Base-by-base conservation (phyloP, 2,888 invertebrate genomes). In the Melolontha melolontha region DNA sequence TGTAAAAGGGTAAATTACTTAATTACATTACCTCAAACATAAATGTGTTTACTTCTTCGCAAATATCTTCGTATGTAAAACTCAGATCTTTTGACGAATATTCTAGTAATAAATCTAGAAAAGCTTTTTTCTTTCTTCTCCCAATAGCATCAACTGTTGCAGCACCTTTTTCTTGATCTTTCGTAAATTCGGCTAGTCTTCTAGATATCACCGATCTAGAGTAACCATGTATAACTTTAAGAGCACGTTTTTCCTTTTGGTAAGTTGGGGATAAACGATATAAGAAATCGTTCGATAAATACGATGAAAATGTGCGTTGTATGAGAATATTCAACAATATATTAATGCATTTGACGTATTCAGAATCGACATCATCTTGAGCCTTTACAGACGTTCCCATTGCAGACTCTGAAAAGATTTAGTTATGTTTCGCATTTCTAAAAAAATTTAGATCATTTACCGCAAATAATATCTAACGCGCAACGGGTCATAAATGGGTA, bases 351-450 rank as follows among this genome's bases (percentile, higher is more conserved):
- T 86, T 84, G 0, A 93, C 91, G 78, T 93, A 93, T 74, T 88
- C 87, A 0, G 91, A 91, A 72, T 91, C 86, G 10, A 84, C 84
- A 76, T 90, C 85, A 4, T 83, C 83, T 79, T 94, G 93, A 0
- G 93, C 92, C 77, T 91, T 85, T 0, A 92, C 84, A 17, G 87
- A 86, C 10, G 89, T 87, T 0, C 94, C 95, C 94, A 95, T 95
- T 10, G 94, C 92, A 0, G 66, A 41, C 41, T 64, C 66, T 51
- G 22, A n/a, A 59, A 22, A 10, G 10, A 5, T 7, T n/a, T 10
- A 57, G 1, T n/a, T 16, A 14, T 27, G 16, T 42, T 5, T 29
- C 14, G 2, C 1, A 16, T 22, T 0, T 12, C 11, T 17, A 34
- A 42, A n/a, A 11, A 22, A 22, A 5, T 7, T 12, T 16, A n/a